Evolutionary conservation across 2,888 invertebrate species (phyloP), one percentile per base, ranked within the genome.

Genomic region (Caenorhabditis becei): DNA sequence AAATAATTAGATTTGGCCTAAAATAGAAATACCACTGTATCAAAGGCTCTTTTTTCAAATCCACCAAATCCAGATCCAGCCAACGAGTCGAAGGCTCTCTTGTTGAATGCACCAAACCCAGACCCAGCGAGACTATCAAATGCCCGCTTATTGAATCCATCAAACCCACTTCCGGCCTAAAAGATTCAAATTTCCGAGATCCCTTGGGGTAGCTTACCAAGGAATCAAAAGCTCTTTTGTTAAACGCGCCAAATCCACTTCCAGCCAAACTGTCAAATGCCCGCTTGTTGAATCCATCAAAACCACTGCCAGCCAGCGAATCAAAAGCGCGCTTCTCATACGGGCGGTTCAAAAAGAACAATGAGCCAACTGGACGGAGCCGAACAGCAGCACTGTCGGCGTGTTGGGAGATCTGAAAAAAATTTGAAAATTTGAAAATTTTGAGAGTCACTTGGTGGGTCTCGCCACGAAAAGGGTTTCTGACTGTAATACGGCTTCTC

Each of bases 211-310:
- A 47, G 44, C 79, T 61, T 37, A 84, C 84, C 81, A 84, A 61
- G 11, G 80, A 70, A 41, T 83, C 83, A 53, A 83, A 83, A 14
- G 79, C 79, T 35, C 81, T 53, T 49, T 83, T 83, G 61, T 83
- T 74, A 61, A 82, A 80, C 14, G 71, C 84, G 11, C 69, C 69
- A 63, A 82, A 82, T 3, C 82, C 80, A 11, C 28, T 49, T 14
- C 80, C 80, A 18, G 70, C 81, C 77, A 84, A 44, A 20, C 74
- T 63, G 49, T 85, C 83, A 66, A 83, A 85, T 18, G 85, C 83
- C 18, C 85, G 49, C 58, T 85, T 85, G 67, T 85, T 67, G 75
- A 85, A 84, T n/a, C 79, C 85, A 18, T 66, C 71, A 66, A 85
- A 85, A 24, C 85, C 83, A 14, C 63, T 65, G 2, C 82, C 80